Evolutionary conservation across 2,113 vertebrate species (phyloP).

Genomic region (Caretta caretta): DNA sequence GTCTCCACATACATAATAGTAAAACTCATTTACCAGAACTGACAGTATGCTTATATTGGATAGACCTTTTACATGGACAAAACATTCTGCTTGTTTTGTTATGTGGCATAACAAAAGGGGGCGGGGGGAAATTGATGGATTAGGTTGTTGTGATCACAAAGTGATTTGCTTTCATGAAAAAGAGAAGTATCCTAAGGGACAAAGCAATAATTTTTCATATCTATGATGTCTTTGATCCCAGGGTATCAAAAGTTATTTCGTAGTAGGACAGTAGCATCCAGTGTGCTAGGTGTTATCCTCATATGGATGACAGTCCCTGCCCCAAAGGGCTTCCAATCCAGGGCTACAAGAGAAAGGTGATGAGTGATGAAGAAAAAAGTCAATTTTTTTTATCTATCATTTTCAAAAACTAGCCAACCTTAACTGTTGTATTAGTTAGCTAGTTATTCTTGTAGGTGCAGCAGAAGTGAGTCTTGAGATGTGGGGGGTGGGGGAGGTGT

Average conservation of each 20-base stretch:
- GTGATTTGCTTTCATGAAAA: background rate
- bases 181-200: background rate
- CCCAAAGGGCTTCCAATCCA: background rate
- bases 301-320: fast-evolving
- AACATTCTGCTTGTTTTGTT: background rate
- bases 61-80: background rate
- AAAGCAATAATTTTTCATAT: background rate
- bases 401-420: background rate
- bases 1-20: background rate
- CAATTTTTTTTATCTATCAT: too few species aligned
- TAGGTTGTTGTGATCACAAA: background rate
- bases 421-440: fast-evolving
- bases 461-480: background rate
- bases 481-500: background rate
- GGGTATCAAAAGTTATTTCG: background rate
- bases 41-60: background rate
- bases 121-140: background rate
- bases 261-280: background rate
- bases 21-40: background rate
- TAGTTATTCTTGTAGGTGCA: fast-evolving
- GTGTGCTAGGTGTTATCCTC: background rate
- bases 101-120: background rate
- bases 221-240: constrained; percentile 2
- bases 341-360: background rate
- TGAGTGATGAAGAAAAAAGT: fast-evolving